Evolutionary conservation across 2,113 vertebrate species (phyloP).

Genomic region (Vulpes vulpes): DNA sequence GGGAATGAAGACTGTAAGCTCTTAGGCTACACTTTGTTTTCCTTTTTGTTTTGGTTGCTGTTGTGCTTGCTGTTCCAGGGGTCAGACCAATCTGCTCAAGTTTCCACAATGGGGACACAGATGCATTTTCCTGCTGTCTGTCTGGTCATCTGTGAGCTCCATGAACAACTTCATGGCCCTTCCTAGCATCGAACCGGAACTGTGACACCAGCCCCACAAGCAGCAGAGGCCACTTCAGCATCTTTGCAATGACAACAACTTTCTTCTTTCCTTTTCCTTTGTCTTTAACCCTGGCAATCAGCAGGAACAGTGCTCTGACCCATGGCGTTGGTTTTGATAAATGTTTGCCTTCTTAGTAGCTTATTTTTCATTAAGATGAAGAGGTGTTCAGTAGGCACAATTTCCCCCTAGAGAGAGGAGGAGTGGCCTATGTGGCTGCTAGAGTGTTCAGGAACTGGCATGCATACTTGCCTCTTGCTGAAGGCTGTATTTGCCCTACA

Average conservation of each 20-base stretch:
- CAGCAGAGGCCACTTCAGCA: not conserved
- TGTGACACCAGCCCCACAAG: not conserved
- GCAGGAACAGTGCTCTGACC: not conserved
- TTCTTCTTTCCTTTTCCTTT: not conserved
- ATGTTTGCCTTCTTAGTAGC: not conserved
- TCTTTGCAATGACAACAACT: not conserved
- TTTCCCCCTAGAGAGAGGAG: not conserved
- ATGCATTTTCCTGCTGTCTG: not conserved
- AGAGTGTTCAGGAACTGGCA: not conserved
- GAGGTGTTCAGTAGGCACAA: not conserved
- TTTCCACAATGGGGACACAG: not conserved
- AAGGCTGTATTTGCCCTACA: not conserved
- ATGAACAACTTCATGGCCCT: not conserved
- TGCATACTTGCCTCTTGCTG: not conserved
- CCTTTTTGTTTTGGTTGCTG: not conserved
- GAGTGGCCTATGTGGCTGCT: not conserved
- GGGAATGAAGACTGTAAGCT: not conserved
- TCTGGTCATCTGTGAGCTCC: not conserved
- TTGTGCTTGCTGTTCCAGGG: accelerated
- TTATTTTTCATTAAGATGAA: not conserved
- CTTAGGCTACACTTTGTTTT: not conserved
- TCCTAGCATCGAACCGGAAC: not conserved
- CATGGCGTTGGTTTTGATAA: not conserved
- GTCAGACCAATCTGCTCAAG: not conserved
- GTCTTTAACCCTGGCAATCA: not conserved